These are phyloP conservation scores for Alca torda DNA, from an alignment of 2,797 vertebrate species.

Conservation along the genomic window DNA sequence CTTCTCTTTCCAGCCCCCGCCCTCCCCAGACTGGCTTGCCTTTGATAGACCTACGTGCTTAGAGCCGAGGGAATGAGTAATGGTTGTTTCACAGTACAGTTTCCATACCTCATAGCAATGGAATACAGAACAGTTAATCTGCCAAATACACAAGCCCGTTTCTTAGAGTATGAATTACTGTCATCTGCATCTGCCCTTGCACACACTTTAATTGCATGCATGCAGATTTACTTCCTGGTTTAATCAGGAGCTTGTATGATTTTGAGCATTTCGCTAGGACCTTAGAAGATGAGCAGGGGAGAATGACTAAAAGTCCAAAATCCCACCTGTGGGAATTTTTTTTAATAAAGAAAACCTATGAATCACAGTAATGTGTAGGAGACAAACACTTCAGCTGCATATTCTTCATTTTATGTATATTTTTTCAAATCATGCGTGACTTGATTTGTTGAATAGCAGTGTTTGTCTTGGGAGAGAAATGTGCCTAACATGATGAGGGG, in stretches of 20 bases:
- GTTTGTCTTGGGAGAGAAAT: background rate
- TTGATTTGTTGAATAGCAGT: background rate
- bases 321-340: background rate
- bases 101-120: conserved; percentile 83
- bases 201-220: conserved; percentile 68
- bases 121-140: conserved; percentile 78
- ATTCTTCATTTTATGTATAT: background rate
- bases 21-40: conserved; percentile 15
- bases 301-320: conserved; percentile 19
- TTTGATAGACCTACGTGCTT: conserved; percentile 61
- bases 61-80: conserved; percentile 69
- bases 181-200: conserved; percentile 68
- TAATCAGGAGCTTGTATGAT: conserved; percentile 44
- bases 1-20: background rate
- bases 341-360: background rate
- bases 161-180: conserved; percentile 77
- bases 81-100: conserved; percentile 75
- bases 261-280: conserved; percentile 27
- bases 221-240: conserved; percentile 65
- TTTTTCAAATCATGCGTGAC: background rate
- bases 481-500: background rate
- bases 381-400: background rate
- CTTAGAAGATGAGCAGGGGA: background rate
- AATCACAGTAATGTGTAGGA: conserved; percentile 14
- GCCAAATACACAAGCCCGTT: conserved; percentile 77